Base-by-base conservation (phyloP, 2,888 invertebrate genomes). In the Cosmia pyralina region DNA sequence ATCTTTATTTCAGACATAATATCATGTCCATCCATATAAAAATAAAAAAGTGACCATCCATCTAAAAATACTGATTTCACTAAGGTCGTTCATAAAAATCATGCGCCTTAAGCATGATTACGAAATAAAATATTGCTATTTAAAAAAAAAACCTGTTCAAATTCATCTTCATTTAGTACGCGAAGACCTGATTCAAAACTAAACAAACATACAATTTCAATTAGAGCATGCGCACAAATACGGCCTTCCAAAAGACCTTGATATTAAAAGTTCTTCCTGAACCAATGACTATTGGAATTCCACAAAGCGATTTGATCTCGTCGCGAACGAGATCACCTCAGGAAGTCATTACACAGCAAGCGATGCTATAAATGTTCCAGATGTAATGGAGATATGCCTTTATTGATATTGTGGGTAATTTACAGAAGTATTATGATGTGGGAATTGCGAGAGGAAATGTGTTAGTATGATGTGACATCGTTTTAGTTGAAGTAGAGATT, bases 231-330 rank as follows among this genome's bases (percentile, higher is more conserved):
- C 28, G 22, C 71, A 52, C 46, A 69, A 19, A 50, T 10, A 53
- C 17, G 58, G 55, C 70, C 81, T 84, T 66, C 69, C n/a, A 38
- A 53, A 46, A 59, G 69, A 22, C 88, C 88, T 86, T 85, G 82
- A 74, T 83, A 81, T 81, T 65, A 77, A 78, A 82, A 70, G 66
- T 69, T 82, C 80, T 86, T 88, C 87, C 88, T 85, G 72, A 58
- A 81, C 58, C 53, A 68, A 85, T 75, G 74, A 52, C 63, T 75
- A 58, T 79, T 79, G 77, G 75, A 84, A 86, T 88, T 86, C 81
- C 76, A 79, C 75, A 77, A 74, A 79, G 75, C 76, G 75, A 77
- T 81, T 80, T 69, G 72, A 79, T 77, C 74, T 66, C 60, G 77
- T 81, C 75, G 68, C 60, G 69, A 82, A 72, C 76, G 72, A 82